Percentiles rank a stretch among this genome's conserved stretches.
Evolutionary conservation across 2,113 vertebrate species (phyloP).

Genomic region (Fulica atra): DNA sequence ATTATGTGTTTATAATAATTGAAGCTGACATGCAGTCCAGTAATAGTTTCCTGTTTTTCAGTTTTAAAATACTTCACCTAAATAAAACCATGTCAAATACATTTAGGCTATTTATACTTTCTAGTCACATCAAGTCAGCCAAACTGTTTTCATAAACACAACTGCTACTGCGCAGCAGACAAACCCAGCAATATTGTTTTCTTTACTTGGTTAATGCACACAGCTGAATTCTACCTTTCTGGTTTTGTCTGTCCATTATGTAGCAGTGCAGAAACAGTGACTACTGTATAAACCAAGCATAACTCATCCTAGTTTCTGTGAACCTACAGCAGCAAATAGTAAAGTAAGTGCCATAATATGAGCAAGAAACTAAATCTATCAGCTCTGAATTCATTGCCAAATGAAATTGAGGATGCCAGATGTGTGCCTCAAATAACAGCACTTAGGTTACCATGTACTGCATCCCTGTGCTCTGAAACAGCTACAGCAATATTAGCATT

Average conservation of each 20-base stretch:
- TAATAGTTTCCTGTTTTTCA: constrained; percentile 53
- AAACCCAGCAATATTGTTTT: background rate
- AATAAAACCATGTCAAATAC: constrained; percentile 11
- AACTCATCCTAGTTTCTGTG: background rate
- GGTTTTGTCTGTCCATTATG: background rate
- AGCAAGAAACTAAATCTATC: background rate
- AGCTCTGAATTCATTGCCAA: background rate
- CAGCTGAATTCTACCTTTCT: background rate
- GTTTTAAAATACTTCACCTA: constrained; percentile 21
- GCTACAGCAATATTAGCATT: background rate
- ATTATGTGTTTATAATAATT: constrained; percentile 12
- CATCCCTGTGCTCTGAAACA: background rate
- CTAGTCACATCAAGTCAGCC: background rate
- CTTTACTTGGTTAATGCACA: background rate
- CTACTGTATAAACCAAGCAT: background rate
- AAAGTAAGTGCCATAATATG: background rate
- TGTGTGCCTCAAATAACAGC: background rate
- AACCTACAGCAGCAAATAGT: background rate
- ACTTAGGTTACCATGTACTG: background rate
- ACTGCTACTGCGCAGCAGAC: background rate
- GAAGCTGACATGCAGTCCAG: background rate
- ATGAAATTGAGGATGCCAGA: background rate
- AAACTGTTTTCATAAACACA: constrained; percentile 1
- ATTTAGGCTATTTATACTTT: background rate
- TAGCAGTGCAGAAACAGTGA: background rate